Evolutionary conservation across 2,797 vertebrate genomes (phyloP).

Genomic region (Chelonia mydas): DNA sequence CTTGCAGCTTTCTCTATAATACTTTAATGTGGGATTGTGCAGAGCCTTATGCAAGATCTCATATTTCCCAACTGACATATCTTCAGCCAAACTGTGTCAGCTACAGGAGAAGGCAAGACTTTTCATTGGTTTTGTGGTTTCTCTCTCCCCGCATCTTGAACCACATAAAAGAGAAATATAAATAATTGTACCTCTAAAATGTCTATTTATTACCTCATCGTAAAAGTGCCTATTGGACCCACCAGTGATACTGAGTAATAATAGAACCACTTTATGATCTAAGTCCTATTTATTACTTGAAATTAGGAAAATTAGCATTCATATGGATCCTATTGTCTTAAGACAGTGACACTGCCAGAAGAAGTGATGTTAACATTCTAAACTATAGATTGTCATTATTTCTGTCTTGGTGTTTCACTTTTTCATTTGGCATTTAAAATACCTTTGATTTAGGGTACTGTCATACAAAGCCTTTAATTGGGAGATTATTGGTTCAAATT

Average conservation of each 20-base stretch:
- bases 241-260: constrained; percentile 72
- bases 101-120: constrained; percentile 71
- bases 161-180: constrained; percentile 74
- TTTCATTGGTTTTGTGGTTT: constrained; percentile 63
- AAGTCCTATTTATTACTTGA: constrained; percentile 58
- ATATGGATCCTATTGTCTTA: constrained; percentile 75
- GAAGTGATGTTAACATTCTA: constrained; percentile 73
- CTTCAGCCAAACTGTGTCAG: constrained; percentile 71
- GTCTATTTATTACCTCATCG: constrained; percentile 73
- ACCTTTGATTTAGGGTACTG: constrained; percentile 56
- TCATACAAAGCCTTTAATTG: constrained; percentile 62
- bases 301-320: constrained; percentile 74
- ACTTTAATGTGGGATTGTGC: constrained; percentile 72
- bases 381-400: constrained; percentile 65
- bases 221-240: constrained; percentile 63
- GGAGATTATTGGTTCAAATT: constrained; percentile 55
- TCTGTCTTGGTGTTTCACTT: constrained; percentile 46
- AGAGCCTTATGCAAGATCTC: constrained; percentile 59
- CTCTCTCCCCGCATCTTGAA: constrained; percentile 60
- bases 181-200: constrained; percentile 69
- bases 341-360: constrained; percentile 60
- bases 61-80: constrained; percentile 73
- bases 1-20: constrained; percentile 58
- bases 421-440: constrained; percentile 62
- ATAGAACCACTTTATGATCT: no score